Evolutionary conservation across 1,140 invertebrate genomes (phyloP).

Genomic region (Drosophila yakuba): DNA sequence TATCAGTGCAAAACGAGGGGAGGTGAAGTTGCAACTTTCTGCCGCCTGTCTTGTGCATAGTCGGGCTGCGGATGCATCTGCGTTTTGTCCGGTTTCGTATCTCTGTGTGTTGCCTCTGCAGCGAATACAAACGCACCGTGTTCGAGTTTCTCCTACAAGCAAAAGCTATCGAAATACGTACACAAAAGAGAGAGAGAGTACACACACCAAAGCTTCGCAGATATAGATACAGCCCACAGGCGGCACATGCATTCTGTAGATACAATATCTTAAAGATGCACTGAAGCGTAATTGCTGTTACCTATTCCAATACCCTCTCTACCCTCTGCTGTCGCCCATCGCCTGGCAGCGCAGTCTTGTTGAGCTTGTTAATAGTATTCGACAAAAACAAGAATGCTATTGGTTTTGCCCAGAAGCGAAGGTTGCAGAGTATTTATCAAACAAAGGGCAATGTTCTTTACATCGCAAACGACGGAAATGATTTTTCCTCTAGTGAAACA

Average conservation of each 20-base stretch:
- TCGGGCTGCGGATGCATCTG: constrained; percentile 39
- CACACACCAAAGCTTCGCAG: constrained; percentile 34
- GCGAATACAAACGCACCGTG: constrained; percentile 23
- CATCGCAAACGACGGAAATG: constrained; percentile 14
- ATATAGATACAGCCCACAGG: constrained; percentile 36
- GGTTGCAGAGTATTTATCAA: constrained; percentile 34
- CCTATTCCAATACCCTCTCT: constrained; percentile 39
- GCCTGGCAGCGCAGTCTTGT: constrained; percentile 3
- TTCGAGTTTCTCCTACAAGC: constrained; percentile 34
- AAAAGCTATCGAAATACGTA: constrained; percentile 44
- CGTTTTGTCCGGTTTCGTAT: constrained; percentile 38
- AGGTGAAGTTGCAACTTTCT: constrained; percentile 35
- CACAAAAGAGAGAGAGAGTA: constrained; percentile 16
- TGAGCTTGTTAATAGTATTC: constrained; percentile 45
- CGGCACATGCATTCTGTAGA: constrained; percentile 52
- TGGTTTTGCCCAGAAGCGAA: constrained; percentile 26
- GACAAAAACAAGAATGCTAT: constrained; percentile 37
- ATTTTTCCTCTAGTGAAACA: constrained; percentile 14
- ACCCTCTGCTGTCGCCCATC: neutral
- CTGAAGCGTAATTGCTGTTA: constrained; percentile 74
- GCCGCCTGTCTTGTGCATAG: constrained; percentile 54
- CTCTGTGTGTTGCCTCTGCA: constrained; percentile 5
- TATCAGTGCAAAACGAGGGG: constrained; percentile 14
- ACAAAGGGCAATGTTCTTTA: constrained; percentile 42
- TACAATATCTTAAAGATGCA: constrained; percentile 78